A percentile compares a stretch with the other conserved stretches of the same genome.
Evolutionary conservation across 1,140 invertebrate species (phyloP).

Genomic region (Drosophila setifemur): DNA sequence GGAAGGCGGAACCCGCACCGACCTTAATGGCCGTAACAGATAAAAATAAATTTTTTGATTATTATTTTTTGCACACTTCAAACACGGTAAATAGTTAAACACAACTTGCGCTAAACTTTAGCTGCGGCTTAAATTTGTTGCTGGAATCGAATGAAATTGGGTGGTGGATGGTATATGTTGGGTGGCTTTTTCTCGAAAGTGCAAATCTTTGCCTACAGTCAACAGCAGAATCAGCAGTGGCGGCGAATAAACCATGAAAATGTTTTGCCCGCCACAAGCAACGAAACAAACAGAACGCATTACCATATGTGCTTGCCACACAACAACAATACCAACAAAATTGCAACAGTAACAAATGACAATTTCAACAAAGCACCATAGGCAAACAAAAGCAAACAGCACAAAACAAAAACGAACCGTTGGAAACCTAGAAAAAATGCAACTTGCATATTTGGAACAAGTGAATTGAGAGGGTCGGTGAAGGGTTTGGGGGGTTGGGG

Average conservation of each 20-base stretch:
- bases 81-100: constrained; percentile 54
- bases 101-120: constrained; percentile 18
- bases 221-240: constrained; percentile 10
- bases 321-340: constrained; percentile 20
- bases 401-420: too few species aligned
- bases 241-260: constrained; percentile 39
- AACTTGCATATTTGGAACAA: constrained; percentile 63
- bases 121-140: neutral
- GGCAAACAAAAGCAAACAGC: constrained; percentile 44
- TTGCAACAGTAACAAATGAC: constrained; percentile 47
- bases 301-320: constrained; percentile 34
- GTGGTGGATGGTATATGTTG: neutral
- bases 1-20: neutral
- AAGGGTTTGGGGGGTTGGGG: constrained; percentile 6
- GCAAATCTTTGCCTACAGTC: constrained; percentile 18
- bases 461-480: constrained; percentile 48
- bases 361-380: constrained; percentile 64
- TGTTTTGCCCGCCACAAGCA: constrained; percentile 40
- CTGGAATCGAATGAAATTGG: too few species aligned
- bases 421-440: constrained; percentile 45
- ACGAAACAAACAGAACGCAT: constrained; percentile 50
- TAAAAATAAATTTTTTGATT: constrained; percentile 61
- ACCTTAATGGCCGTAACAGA: constrained; percentile 36
- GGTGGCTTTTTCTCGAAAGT: neutral
- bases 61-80: constrained; percentile 44